These are phyloP conservation scores for Glaucomys volans DNA, from an alignment of 2,113 vertebrate species.

Conservation along the genomic window DNA sequence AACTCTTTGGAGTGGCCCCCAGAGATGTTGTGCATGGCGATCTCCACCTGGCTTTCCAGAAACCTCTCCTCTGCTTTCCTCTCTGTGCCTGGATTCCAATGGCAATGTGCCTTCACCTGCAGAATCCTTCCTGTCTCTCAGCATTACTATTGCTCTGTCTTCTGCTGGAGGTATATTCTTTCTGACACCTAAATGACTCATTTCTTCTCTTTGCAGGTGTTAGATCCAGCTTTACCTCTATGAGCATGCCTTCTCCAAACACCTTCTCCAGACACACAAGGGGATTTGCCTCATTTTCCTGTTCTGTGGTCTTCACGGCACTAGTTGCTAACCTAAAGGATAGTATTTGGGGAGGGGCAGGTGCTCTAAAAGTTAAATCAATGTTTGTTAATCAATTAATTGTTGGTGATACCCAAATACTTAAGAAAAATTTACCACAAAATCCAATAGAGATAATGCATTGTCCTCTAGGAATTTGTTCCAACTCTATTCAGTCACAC, in stretches of 20 bases:
- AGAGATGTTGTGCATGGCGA: rapidly evolving
- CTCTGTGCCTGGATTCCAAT: not conserved
- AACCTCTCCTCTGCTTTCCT: not conserved
- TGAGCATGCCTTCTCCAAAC: not conserved
- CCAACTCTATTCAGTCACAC: not conserved
- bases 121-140: not conserved
- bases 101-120: not conserved
- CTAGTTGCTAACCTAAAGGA: not conserved
- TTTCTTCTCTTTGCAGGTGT: not conserved
- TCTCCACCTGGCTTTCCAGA: not conserved
- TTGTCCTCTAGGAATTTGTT: not conserved
- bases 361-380: not conserved
- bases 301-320: not conserved
- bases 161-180: not conserved
- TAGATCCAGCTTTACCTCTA: not conserved
- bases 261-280: not conserved
- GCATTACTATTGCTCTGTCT: not conserved
- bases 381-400: not conserved
- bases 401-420: not conserved
- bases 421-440: not conserved
- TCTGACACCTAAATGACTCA: too few species aligned
- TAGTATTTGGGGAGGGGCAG: not conserved
- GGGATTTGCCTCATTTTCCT: not conserved
- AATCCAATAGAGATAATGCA: not conserved
- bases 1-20: not conserved